Evolutionary conservation across 2,113 vertebrate species (phyloP), one percentile per base, ranked within the genome.

Genomic region (Heptranchias perlo): DNA sequence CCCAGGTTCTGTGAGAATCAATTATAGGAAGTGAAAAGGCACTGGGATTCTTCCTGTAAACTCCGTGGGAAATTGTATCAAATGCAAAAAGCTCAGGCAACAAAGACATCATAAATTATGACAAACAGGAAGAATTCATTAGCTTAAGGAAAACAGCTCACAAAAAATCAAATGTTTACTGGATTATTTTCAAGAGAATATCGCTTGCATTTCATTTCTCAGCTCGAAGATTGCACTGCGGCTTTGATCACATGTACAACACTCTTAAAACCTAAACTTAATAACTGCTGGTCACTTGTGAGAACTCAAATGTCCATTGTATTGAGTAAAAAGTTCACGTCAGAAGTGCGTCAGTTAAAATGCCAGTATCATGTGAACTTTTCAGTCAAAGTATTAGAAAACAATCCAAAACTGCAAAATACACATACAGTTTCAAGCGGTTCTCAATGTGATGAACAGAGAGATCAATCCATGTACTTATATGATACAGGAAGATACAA

Each of bases 31-130:
- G 97, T 97, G 97, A 97, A 98, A 98, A 98, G 98, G 98, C 97
- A 97, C 97, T 97, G 98, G 97, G 96, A 96, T 87, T 97, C 97
- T 98, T 98, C 98, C 98, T 98, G 98, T 97, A 97, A 97, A 69
- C 98, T 97, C 97, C 97, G 98, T 98, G 98, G 98, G 98, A 98
- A 98, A 98, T 96, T 97, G 96, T 96, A 96, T 97, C 16, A 97
- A 98, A 97, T 97, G 97, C 97, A 98, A 93, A 97, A 62, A 97
- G 96, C 96, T 96, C 97, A 4, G 0, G 97, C 97, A 98, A 98
- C 98, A 98, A 98, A 98, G 97, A 97, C 97, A 98, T 98, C 98
- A 98, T 98, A 98, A 98, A 98, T 98, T 98, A 97, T 96, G 97
- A 98, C 98, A 98, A 98, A 98, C 98, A 98, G 98, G 98, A 98